Evolutionary conservation across 2,888 invertebrate species (phyloP).

Genomic region (Drosophila nr. perissopoda): DNA sequence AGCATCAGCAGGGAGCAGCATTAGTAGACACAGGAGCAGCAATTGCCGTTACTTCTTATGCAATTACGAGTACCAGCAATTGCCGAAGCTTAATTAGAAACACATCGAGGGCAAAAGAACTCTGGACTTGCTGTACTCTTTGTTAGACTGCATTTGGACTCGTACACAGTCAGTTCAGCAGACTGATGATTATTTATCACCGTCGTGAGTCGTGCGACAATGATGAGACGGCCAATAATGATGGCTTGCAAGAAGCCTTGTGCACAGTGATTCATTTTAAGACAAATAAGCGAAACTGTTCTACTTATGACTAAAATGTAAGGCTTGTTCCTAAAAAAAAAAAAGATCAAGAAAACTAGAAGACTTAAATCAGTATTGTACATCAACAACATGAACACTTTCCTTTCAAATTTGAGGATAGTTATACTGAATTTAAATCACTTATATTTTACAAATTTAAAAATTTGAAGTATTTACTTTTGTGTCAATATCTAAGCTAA

Average conservation of each 20-base stretch:
- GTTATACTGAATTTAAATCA: background rate
- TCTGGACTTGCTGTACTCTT: conserved; percentile 30
- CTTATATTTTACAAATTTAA: background rate
- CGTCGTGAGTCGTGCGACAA: conserved; percentile 81
- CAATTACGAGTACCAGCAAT: conserved; percentile 75
- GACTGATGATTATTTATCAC: conserved; percentile 79
- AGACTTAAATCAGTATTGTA: background rate
- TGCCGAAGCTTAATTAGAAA: conserved; percentile 73
- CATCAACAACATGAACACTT: background rate
- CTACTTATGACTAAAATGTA: background rate
- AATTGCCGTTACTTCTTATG: conserved; percentile 75
- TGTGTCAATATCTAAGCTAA: background rate
- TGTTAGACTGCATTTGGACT: conserved; percentile 20
- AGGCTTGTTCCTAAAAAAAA: background rate
- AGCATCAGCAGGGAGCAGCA: conserved; percentile 15
- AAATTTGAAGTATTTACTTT: background rate
- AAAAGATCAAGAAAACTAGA: background rate
- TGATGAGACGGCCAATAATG: conserved; percentile 60
- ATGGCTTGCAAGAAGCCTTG: conserved; percentile 14
- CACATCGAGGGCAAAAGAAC: conserved; percentile 39
- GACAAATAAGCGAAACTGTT: background rate
- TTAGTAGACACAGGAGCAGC: conserved; percentile 40
- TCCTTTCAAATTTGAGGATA: background rate
- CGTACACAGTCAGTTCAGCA: conserved; percentile 18
- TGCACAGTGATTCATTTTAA: conserved; percentile 32